Evolutionary conservation across 2,113 vertebrate species (phyloP).

Genomic region (Canis aureus): DNA sequence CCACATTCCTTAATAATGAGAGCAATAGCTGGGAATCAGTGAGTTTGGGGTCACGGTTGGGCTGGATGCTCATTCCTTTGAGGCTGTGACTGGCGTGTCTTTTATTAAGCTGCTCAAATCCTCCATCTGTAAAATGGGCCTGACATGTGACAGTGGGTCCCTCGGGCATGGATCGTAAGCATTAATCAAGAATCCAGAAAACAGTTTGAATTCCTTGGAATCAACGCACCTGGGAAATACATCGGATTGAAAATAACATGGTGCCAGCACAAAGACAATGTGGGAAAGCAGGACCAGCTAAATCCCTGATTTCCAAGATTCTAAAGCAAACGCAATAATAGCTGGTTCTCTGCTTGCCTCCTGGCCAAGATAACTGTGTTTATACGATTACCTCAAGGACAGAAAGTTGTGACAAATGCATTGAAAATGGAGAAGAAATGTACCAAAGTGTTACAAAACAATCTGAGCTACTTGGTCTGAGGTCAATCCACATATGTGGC

Average conservation of each 20-base stretch:
- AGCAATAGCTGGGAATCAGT: not conserved
- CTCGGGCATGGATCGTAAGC: not conserved
- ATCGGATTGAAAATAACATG: conserved; percentile 13
- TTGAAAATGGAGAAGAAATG: conserved; percentile 10
- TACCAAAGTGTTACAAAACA: not conserved
- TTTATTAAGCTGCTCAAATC: conserved; percentile 54
- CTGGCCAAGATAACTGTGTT: not conserved
- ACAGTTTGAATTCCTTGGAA: conserved; percentile 26
- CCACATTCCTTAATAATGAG: conserved; percentile 53
- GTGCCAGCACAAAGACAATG: not conserved
- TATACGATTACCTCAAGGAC: conserved; percentile 16
- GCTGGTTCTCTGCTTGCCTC: not conserved
- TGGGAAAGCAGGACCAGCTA: not conserved
- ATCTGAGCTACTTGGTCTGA: not conserved
- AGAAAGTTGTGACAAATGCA: not conserved
- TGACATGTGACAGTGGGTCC: conserved; percentile 28
- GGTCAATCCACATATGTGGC: not conserved
- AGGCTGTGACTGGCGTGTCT: not conserved
- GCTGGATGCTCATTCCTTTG: conserved; percentile 11
- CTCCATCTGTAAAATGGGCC: conserved; percentile 69
- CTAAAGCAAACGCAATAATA: conserved; percentile 16
- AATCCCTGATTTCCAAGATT: not conserved
- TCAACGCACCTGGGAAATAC: conserved; percentile 36
- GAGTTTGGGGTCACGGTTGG: not conserved
- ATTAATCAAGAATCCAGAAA: conserved; percentile 53